These are phyloP conservation scores for Pyrocoelia pectoralis DNA, from an alignment of 2,888 invertebrate genomes.

Conservation along the genomic window DNA sequence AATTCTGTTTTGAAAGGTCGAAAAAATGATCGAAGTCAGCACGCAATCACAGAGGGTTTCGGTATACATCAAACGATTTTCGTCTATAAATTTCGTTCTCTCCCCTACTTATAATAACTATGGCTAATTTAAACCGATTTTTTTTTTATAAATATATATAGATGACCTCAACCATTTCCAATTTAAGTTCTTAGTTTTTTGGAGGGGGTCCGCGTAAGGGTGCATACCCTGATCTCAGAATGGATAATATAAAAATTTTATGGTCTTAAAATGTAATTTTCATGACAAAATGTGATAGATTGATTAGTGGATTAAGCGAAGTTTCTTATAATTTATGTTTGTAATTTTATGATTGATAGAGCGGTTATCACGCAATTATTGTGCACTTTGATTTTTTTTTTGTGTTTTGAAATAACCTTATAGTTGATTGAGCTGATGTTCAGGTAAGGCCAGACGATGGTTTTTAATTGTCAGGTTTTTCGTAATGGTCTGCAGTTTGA, in stretches of 20 bases:
- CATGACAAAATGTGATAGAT: conserved; percentile 57
- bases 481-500: conserved; percentile 34
- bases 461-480: conserved; percentile 36
- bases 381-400: conserved; percentile 32
- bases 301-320: conserved; percentile 52
- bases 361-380: conserved; percentile 52
- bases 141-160: conserved; percentile 44
- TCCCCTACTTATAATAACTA: conserved; percentile 46
- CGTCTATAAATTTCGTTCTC: conserved; percentile 45
- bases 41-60: conserved; percentile 46
- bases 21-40: conserved; percentile 39
- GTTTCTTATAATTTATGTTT: conserved; percentile 48
- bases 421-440: conserved; percentile 20
- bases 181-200: conserved; percentile 9
- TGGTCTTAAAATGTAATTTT: conserved; percentile 53
- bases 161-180: conserved; percentile 37
- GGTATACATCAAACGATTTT: conserved; percentile 47
- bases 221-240: conserved; percentile 37
- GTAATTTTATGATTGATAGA: conserved; percentile 52
- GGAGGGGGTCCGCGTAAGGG: conserved; percentile 10
- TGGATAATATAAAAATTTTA: conserved; percentile 36
- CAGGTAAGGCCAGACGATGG: conserved; percentile 29
- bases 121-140: conserved; percentile 50
- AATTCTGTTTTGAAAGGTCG: conserved; percentile 22
- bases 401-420: conserved; percentile 15